Conservation (phyloP, 1,140 invertebrate genomes). For the Drosophila saltans region DNA sequence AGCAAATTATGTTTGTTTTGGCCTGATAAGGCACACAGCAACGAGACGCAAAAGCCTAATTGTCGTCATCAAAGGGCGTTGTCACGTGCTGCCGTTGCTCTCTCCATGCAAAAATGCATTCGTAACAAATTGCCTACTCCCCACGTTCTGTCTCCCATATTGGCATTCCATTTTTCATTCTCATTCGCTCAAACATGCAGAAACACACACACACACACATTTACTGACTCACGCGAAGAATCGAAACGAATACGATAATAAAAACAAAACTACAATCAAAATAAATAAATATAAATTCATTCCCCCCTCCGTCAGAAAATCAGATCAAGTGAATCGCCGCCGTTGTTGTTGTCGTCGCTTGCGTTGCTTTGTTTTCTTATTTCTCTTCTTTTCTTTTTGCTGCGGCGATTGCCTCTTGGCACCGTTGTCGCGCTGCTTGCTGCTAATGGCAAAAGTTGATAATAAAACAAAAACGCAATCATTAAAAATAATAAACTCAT, state of each 20-base stretch:
- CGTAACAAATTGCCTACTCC: background rate
- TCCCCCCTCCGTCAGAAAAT: constrained; percentile 32
- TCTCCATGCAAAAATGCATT: constrained; percentile 50
- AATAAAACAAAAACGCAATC: constrained; percentile 71
- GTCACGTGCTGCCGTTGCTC: constrained; percentile 56
- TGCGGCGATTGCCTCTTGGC: constrained; percentile 22
- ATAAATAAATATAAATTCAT: constrained; percentile 54
- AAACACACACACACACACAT: constrained; percentile 28
- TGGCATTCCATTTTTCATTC: background rate
- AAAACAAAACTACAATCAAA: constrained; percentile 61
- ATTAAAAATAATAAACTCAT: constrained; percentile 70
- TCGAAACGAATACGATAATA: constrained; percentile 59
- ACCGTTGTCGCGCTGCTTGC: constrained; percentile 34
- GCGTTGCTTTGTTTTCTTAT: constrained; percentile 21
- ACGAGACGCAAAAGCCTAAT: background rate
- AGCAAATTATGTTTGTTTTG: background rate
- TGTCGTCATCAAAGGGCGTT: constrained; percentile 58
- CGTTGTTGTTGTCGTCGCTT: background rate
- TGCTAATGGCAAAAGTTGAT: constrained; percentile 66
- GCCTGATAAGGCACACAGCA: constrained; percentile 20
- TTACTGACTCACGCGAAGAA: constrained; percentile 13
- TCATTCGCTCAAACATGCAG: background rate
- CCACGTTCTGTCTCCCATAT: background rate
- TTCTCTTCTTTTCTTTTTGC: constrained; percentile 23
- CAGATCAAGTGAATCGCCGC: constrained; percentile 71